Conservation (phyloP, 2,797 vertebrate species). For the Hippoglossus hippoglossus region DNA sequence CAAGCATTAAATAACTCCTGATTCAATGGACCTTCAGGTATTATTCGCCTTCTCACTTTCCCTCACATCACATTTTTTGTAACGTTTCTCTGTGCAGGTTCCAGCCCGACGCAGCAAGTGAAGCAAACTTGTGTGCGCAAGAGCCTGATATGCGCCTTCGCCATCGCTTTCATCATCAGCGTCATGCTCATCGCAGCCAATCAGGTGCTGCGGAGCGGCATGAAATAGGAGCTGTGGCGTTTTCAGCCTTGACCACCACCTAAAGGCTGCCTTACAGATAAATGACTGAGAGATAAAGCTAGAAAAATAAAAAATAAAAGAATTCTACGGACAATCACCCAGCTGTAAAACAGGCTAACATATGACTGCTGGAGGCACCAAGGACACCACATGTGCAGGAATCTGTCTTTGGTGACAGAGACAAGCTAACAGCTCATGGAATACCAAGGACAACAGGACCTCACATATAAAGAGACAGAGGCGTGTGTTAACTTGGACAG, state of each 20-base stretch:
- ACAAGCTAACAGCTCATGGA: slow-evolving; percentile 1
- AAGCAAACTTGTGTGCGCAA: slow-evolving; percentile 98
- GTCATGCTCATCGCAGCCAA: slow-evolving; percentile 99
- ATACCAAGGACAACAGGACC: slow-evolving; percentile 34
- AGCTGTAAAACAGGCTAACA: slow-evolving; percentile 35
- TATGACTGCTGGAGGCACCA: slow-evolving; percentile 27
- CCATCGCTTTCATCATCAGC: slow-evolving; percentile 98
- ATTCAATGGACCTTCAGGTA: slow-evolving; percentile 22
- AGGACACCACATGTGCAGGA: slow-evolving; percentile 36
- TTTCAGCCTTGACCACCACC: slow-evolving; percentile 50
- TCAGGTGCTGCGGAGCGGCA: slow-evolving; percentile 97
- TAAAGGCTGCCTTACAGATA: slow-evolving; percentile 44
- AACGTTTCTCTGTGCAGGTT: slow-evolving; percentile 65
- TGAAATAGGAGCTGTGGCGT: slow-evolving; percentile 86
- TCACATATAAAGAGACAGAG: slow-evolving; percentile 18
- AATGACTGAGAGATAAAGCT: slow-evolving; percentile 46
- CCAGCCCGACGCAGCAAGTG: slow-evolving; percentile 97
- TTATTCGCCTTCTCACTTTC: not conserved
- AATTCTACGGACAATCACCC: slow-evolving; percentile 52
- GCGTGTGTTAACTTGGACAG: slow-evolving; percentile 35
- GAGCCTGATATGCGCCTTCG: slow-evolving; percentile 98
- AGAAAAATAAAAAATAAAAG: slow-evolving; percentile 27
- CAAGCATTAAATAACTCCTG: slow-evolving; percentile 44
- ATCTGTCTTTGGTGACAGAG: slow-evolving; percentile 19
- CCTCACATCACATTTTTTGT: not conserved